phyloP scores from a whole-genome alignment of 2,113 vertebrate genomes.

The Geococcyx californianus region DNA sequence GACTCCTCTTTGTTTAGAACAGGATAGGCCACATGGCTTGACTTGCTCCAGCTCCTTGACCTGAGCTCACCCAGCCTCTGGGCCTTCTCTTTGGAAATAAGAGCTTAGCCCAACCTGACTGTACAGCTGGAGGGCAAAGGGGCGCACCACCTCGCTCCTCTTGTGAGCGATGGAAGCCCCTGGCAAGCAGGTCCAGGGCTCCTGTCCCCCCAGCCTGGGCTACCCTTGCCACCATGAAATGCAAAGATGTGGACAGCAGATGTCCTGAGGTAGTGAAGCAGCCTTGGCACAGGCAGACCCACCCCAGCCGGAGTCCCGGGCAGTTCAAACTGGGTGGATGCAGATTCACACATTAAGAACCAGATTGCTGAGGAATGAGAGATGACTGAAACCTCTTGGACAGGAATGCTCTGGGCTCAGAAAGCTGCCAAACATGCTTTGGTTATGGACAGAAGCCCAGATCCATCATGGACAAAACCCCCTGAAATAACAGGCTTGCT shows the following conservation, averaged over 20 bases:
- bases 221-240: neutral
- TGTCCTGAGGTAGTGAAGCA: neutral
- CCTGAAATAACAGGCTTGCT: neutral
- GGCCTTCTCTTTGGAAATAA: conserved; percentile 3
- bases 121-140: neutral
- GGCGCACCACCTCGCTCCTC: neutral
- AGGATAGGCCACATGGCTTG: neutral
- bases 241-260: neutral
- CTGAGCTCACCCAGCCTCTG: conserved; percentile 9
- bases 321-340: conserved; percentile 47
- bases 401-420: conserved; percentile 41
- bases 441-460: conserved; percentile 61
- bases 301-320: neutral
- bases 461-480: conserved; percentile 40
- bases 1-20: neutral
- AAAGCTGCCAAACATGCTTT: conserved; percentile 60
- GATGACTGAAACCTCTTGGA: conserved; percentile 68
- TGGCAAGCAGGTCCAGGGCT: neutral
- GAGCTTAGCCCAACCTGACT: neutral
- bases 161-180: neutral
- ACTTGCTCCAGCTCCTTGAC: neutral
- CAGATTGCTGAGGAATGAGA: conserved; percentile 59
- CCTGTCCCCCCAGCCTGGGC: neutral
- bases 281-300: neutral
- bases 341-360: conserved; percentile 50